phyloP scores from a whole-genome alignment of 2,113 vertebrate species.

The Chamaetylas fuelleborni region DNA sequence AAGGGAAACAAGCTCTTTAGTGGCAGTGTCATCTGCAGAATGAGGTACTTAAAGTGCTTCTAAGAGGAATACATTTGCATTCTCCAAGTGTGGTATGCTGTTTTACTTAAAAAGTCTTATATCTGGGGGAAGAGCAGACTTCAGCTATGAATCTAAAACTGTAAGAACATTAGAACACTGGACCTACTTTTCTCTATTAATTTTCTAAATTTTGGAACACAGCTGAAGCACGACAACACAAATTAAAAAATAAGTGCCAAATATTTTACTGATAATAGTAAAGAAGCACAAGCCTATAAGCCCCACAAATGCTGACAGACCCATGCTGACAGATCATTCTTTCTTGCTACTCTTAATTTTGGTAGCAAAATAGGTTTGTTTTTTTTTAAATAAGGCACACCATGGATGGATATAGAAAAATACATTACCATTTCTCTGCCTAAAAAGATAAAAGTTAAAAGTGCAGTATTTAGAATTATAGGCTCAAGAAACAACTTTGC shows the following conservation, averaged over 20 bases:
- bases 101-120: neutral
- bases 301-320: neutral
- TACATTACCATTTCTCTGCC: neutral
- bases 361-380: neutral
- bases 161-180: neutral
- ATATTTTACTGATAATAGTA: neutral
- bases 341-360: neutral
- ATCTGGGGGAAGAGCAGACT: neutral
- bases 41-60: neutral
- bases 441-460: neutral
- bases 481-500: neutral
- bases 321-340: neutral
- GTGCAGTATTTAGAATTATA: neutral
- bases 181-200: neutral
- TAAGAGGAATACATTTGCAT: neutral
- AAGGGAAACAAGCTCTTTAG: neutral
- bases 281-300: neutral
- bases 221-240: fast-evolving
- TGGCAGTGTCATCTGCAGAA: neutral
- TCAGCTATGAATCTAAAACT: neutral
- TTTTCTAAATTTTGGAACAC: neutral
- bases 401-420: neutral
- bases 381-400: neutral
- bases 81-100: neutral
- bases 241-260: neutral